A percentile compares a stretch with the other conserved stretches of the same genome.
These are phyloP conservation scores for Drosophila colorata DNA, from an alignment of 2,888 invertebrate species.

Conservation along the genomic window DNA sequence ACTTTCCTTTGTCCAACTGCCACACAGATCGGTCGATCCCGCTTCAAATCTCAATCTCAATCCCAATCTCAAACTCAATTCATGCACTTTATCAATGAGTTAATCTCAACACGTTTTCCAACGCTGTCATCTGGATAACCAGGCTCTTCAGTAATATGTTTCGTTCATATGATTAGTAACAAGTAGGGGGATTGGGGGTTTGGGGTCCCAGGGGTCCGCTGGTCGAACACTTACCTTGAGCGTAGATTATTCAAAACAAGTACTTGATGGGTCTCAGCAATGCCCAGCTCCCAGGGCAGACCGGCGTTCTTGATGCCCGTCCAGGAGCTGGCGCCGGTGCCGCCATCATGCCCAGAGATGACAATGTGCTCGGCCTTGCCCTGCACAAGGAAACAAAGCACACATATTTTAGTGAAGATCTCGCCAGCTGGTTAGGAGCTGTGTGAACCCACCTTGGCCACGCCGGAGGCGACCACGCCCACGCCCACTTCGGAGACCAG, in stretches of 20 bases:
- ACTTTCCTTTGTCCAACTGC: conserved; percentile 28
- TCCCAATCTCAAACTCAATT: conserved; percentile 39
- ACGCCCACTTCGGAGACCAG: conserved; percentile 99
- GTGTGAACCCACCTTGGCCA: conserved; percentile 91
- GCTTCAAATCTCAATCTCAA: conserved; percentile 36
- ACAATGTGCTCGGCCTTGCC: conserved; percentile 99
- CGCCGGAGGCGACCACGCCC: conserved; percentile 99
- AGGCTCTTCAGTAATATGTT: conserved; percentile 83
- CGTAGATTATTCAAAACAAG: conserved; percentile 96
- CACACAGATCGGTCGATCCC: conserved; percentile 22
- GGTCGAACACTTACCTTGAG: conserved; percentile 86
- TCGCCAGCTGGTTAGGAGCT: background rate
- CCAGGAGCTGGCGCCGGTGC: conserved; percentile 99
- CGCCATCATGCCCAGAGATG: conserved; percentile 99
- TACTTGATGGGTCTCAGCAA: conserved; percentile 99
- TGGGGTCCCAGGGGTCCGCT: conserved; percentile 56
- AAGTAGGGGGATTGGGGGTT: conserved; percentile 55
- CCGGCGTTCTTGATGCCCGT: conserved; percentile 99
- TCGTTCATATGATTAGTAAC: conserved; percentile 82
- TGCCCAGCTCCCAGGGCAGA: conserved; percentile 98
- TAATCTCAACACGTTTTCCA: conserved; percentile 68
- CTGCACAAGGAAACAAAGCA: conserved; percentile 84
- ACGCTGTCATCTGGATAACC: conserved; percentile 85
- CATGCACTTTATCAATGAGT: conserved; percentile 24
- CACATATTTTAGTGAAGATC: background rate